Percentiles rank a stretch among this genome's conserved stretches.
phyloP scores from a whole-genome alignment of 2,888 invertebrate species.

The Xylota sylvarum region DNA sequence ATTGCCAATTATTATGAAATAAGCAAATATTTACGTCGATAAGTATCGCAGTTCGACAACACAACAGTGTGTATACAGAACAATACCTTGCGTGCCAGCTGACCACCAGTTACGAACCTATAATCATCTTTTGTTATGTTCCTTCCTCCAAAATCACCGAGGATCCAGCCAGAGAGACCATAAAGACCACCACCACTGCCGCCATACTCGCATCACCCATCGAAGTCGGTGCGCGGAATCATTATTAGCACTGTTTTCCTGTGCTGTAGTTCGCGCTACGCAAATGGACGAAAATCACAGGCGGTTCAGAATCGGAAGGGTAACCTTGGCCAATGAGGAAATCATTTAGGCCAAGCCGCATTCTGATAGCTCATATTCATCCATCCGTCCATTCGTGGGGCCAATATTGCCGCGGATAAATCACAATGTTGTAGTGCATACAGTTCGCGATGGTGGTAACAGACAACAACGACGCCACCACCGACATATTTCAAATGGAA shows the following conservation, averaged over 20 bases:
- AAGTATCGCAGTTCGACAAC: slow-evolving; percentile 70
- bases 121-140: slow-evolving; percentile 74
- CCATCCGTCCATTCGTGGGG: slow-evolving; percentile 48
- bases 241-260: slow-evolving; percentile 71
- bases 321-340: slow-evolving; percentile 76
- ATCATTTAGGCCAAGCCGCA: slow-evolving; percentile 68
- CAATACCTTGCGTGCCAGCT: slow-evolving; percentile 74
- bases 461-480: slow-evolving; percentile 39
- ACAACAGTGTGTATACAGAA: slow-evolving; percentile 2
- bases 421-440: slow-evolving; percentile 52
- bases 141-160: slow-evolving; percentile 43
- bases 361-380: slow-evolving; percentile 67
- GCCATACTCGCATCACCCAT: slow-evolving; percentile 29
- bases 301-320: slow-evolving; percentile 37
- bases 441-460: slow-evolving; percentile 19
- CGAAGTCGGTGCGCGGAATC: slow-evolving; percentile 31
- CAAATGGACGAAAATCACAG: slow-evolving; percentile 67
- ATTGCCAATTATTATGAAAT: slow-evolving; percentile 77
- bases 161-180: slow-evolving; percentile 39
- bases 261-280: slow-evolving; percentile 62
- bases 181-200: slow-evolving; percentile 61
- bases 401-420: slow-evolving; percentile 49
- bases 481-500: slow-evolving; percentile 60
- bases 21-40: slow-evolving; percentile 77
- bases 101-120: slow-evolving; percentile 75